phyloP scores from a whole-genome alignment of 2,888 invertebrate genomes.

The Dascillus cervinus region DNA sequence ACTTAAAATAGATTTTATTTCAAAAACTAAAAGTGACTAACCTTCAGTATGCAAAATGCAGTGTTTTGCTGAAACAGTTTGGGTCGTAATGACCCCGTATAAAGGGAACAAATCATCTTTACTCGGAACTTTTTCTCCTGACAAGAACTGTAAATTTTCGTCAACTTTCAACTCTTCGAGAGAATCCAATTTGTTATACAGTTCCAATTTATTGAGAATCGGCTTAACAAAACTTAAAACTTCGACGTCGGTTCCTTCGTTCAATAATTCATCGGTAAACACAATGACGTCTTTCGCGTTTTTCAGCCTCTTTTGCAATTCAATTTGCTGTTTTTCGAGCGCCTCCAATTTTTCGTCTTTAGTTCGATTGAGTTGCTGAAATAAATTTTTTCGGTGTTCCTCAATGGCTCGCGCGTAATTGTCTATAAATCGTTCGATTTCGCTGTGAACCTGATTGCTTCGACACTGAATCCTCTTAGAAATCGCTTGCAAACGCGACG shows the following conservation, averaged over 20 bases:
- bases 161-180: constrained; percentile 37
- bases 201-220: constrained; percentile 58
- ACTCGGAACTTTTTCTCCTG: constrained; percentile 45
- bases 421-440: constrained; percentile 59
- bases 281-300: constrained; percentile 53
- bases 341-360: constrained; percentile 37
- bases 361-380: constrained; percentile 23
- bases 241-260: constrained; percentile 63
- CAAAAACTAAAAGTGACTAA: constrained; percentile 23
- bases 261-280: constrained; percentile 55
- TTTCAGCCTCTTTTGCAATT: constrained; percentile 47
- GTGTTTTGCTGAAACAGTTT: constrained; percentile 53
- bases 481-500: constrained; percentile 44
- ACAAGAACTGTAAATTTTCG: constrained; percentile 48
- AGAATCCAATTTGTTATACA: constrained; percentile 49
- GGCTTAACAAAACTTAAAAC: constrained; percentile 59
- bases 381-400: constrained; percentile 30
- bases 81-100: constrained; percentile 54
- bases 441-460: constrained; percentile 46
- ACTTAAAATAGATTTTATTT: constrained; percentile 1
- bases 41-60: constrained; percentile 53
- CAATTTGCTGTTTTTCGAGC: constrained; percentile 40
- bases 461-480: constrained; percentile 37
- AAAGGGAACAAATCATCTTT: constrained; percentile 41
- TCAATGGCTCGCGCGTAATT: constrained; percentile 55